These are phyloP conservation scores for Nothobranchius furzeri DNA, from an alignment of 2,113 vertebrate species.

Conservation along the genomic window DNA sequence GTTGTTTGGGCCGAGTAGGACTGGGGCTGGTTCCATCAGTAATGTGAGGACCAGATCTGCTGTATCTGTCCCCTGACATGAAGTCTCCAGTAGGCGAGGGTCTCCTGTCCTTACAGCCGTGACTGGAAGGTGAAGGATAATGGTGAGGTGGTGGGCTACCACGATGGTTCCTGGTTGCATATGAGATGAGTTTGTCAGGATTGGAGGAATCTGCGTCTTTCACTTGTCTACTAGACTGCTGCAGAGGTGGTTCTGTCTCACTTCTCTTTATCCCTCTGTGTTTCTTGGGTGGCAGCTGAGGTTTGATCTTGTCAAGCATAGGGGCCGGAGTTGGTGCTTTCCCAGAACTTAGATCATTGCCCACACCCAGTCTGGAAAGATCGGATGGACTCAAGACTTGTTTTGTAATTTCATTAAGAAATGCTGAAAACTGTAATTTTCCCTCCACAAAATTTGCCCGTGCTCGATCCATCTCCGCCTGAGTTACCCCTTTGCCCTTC, in stretches of 20 bases:
- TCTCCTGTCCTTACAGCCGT: conserved; percentile 37
- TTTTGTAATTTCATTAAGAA: conserved; percentile 83
- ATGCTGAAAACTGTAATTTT: conserved; percentile 83
- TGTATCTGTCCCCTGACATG: conserved; percentile 38
- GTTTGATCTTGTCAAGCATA: conserved; percentile 41
- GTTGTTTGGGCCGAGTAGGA: conserved; percentile 54
- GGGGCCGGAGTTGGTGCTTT: conserved; percentile 7
- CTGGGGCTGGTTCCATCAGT: conserved; percentile 72
- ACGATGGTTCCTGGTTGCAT: conserved; percentile 28
- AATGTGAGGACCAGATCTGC: conserved; percentile 36
- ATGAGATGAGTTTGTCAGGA: conserved; percentile 50
- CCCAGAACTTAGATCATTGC: conserved; percentile 16
- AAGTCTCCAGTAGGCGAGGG: conserved; percentile 28
- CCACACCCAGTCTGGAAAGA: conserved; percentile 73
- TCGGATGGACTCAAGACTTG: conserved; percentile 81
- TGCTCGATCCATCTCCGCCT: conserved; percentile 43
- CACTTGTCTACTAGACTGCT: conserved; percentile 37
- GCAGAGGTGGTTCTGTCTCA: conserved; percentile 13
- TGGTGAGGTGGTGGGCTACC: conserved; percentile 49
- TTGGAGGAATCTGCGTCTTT: conserved; percentile 37
- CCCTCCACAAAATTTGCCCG: conserved; percentile 68
- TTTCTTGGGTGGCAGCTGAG: conserved; percentile 69
- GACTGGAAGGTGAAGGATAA: conserved; percentile 4
- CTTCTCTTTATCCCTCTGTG: conserved; percentile 23
- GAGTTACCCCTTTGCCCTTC: conserved; percentile 38